A percentile compares a stretch with the other conserved stretches of the same genome.
phyloP scores from a whole-genome alignment of 2,888 invertebrate genomes.

The Drosophila yooni region DNA sequence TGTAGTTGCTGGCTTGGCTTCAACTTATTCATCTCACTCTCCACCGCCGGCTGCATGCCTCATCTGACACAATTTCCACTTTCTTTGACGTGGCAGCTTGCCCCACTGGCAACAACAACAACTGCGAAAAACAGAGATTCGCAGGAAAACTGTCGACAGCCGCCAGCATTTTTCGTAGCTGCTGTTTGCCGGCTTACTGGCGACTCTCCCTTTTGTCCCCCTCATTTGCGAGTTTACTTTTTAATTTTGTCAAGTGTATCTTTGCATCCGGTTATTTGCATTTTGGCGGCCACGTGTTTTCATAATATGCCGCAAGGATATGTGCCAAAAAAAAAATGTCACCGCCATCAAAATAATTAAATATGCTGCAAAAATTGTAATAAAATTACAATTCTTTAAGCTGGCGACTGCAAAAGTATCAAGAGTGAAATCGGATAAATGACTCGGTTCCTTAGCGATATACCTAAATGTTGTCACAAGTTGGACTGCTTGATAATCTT shows the following conservation, averaged over 20 bases:
- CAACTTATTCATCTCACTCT: not conserved
- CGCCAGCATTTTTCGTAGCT: constrained; percentile 33
- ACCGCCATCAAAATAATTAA: not conserved
- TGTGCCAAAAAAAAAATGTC: constrained; percentile 15
- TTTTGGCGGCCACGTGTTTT: constrained; percentile 27
- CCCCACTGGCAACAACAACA: constrained; percentile 37
- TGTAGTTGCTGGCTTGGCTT: constrained; percentile 7
- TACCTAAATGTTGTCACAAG: not conserved
- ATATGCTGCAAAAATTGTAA: not conserved
- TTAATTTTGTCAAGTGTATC: constrained; percentile 45
- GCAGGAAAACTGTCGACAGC: constrained; percentile 22
- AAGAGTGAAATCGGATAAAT: too few relatives aligned
- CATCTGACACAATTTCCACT: constrained; percentile 64
- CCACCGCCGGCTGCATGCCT: constrained; percentile 29
- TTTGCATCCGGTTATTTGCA: not conserved
- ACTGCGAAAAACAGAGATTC: not conserved
- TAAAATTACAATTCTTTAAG: not conserved
- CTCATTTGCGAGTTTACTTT: constrained; percentile 21
- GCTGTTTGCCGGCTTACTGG: constrained; percentile 14
- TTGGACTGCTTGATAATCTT: not conserved
- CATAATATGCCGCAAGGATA: constrained; percentile 37
- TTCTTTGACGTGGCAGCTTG: constrained; percentile 56
- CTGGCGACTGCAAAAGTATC: too few relatives aligned
- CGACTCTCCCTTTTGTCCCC: constrained; percentile 13
- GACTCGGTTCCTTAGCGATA: not conserved